These are phyloP conservation scores for Corvus hawaiiensis DNA, from an alignment of 2,113 vertebrate genomes.

Conservation along the genomic window DNA sequence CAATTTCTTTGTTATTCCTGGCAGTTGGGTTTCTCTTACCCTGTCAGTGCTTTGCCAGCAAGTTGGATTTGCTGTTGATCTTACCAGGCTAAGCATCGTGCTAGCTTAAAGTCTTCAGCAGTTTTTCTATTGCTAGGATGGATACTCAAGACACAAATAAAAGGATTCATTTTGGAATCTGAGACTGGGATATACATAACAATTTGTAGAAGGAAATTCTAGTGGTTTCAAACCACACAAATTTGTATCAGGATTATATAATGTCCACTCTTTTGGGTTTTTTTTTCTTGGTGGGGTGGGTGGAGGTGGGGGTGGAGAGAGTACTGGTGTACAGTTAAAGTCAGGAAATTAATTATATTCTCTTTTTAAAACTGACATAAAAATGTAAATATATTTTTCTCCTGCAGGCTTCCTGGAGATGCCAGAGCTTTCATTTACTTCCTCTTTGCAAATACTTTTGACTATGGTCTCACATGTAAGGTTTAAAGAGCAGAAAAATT, in stretches of 20 bases:
- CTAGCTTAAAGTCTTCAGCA: not conserved
- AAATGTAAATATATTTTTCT: not conserved
- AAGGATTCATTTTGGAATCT: not conserved
- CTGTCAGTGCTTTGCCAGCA: rapidly evolving
- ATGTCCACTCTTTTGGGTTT: not conserved
- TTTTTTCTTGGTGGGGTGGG: too few relatives aligned
- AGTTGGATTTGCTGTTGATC: not conserved
- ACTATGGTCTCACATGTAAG: not conserved
- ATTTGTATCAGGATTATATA: not conserved
- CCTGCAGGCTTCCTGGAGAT: not conserved
- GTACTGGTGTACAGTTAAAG: not conserved
- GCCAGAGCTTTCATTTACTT: not conserved
- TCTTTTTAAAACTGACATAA: not conserved
- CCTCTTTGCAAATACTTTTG: not conserved
- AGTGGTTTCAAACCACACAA: not conserved
- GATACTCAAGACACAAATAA: not conserved
- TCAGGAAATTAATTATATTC: not conserved
- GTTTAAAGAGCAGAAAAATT: not conserved
- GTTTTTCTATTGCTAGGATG: not conserved
- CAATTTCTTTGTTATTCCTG: not conserved
- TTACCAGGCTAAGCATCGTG: not conserved
- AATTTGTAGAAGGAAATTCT: not conserved
- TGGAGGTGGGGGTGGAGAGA: not conserved
- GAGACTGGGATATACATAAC: not conserved
- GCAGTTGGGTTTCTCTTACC: not conserved